Evolutionary conservation across 2,888 invertebrate species (phyloP).

Genomic region (Amiota communis): DNA sequence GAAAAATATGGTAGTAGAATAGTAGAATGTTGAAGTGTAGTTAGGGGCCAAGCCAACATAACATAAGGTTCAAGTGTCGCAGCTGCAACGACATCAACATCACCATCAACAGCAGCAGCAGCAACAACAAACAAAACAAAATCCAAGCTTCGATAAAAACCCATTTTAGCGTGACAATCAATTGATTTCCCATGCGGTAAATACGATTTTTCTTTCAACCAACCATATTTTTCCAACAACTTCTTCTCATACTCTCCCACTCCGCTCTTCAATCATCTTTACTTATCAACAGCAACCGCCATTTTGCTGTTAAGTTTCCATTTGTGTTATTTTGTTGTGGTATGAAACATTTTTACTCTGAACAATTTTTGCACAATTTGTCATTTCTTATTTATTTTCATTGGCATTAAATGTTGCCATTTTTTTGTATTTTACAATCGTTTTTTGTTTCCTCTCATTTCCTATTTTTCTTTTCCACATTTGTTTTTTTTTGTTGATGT

Average conservation of each 20-base stretch:
- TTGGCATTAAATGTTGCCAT: slow-evolving; percentile 25
- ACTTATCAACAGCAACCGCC: too few relatives aligned
- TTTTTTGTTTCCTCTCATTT: neutral
- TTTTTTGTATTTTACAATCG: slow-evolving; percentile 5
- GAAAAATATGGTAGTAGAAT: neutral
- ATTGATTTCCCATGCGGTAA: slow-evolving; percentile 62
- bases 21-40: neutral
- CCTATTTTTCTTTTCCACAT: neutral
- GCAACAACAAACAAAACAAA: slow-evolving; percentile 32
- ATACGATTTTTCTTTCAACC: slow-evolving; percentile 39
- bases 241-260: neutral
- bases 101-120: neutral
- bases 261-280: neutral
- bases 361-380: slow-evolving; percentile 19
- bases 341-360: neutral
- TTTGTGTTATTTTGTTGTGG: neutral
- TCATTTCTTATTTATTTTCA: slow-evolving; percentile 27
- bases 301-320: too few relatives aligned
- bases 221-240: slow-evolving; percentile 14
- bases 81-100: slow-evolving; percentile 44
- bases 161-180: slow-evolving; percentile 64
- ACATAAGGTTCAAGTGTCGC: slow-evolving; percentile 29
- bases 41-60: slow-evolving; percentile 3
- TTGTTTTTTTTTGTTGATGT: neutral
- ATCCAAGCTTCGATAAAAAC: slow-evolving; percentile 34